Evolutionary conservation across 2,113 vertebrate genomes (phyloP).

Genomic region (Carassius auratus): DNA sequence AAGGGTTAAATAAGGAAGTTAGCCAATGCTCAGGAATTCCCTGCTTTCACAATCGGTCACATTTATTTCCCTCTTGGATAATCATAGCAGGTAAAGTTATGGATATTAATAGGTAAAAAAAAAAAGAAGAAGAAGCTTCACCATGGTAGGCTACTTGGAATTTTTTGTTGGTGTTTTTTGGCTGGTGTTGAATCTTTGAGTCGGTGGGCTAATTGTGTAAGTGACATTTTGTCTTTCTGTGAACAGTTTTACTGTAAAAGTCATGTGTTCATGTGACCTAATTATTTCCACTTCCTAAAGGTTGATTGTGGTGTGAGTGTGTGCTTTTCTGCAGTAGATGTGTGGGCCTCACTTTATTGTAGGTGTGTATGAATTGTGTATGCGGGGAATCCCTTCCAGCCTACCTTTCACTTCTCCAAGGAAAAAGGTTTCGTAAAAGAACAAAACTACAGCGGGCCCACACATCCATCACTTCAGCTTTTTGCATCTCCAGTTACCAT

Average conservation of each 20-base stretch:
- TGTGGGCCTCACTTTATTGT: slow-evolving; percentile 38
- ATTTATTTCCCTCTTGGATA: slow-evolving; percentile 55
- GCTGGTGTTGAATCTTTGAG: neutral
- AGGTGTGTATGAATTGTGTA: slow-evolving; percentile 56
- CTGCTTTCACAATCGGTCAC: slow-evolving; percentile 66
- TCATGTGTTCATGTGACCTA: slow-evolving; percentile 64
- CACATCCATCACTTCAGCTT: slow-evolving; percentile 30
- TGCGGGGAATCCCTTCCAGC: slow-evolving; percentile 68
- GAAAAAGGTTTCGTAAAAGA: slow-evolving; percentile 26
- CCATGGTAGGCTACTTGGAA: neutral
- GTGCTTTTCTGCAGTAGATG: slow-evolving; percentile 62
- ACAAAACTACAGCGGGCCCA: slow-evolving; percentile 29
- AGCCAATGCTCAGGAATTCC: slow-evolving; percentile 71
- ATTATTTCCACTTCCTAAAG: slow-evolving; percentile 71
- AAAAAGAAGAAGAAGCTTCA: neutral
- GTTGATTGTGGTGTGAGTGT: slow-evolving; percentile 61
- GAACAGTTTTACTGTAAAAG: slow-evolving; percentile 52
- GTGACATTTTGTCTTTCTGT: neutral
- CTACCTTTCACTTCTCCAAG: slow-evolving; percentile 60
- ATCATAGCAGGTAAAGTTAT: slow-evolving; percentile 6
- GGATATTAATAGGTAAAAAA: neutral
- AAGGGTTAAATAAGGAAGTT: slow-evolving; percentile 44
- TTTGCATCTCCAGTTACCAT: slow-evolving; percentile 24
- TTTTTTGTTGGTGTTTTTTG: neutral
- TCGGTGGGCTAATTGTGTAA: neutral